Base-by-base conservation (phyloP, 2,113 vertebrate genomes). In the Corydoras maculifer region DNA sequence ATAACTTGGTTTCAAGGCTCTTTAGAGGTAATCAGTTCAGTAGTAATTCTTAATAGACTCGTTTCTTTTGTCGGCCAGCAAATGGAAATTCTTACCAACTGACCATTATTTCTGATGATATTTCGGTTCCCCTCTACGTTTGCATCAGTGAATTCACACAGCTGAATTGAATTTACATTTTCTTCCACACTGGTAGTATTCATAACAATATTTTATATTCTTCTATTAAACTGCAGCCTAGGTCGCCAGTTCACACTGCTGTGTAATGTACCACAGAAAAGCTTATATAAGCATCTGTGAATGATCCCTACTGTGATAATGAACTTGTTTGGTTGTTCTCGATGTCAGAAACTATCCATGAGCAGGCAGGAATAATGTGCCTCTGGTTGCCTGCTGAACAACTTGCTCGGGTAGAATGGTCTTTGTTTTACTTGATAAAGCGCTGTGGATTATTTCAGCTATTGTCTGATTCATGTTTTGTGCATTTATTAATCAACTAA, bases 351-450 rank as follows among this genome's bases (percentile, higher is more conserved):
- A 15, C 31, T 55, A 29, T 31, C 35, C 11, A 30, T 6, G 54
- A 29, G 50, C 30, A 62, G 3, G 30, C 43, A 65, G 48, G 57
- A 15, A 43, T n/a, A 55, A 65, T 62, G 43, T 61, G 43, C 3
- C 14, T 59, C 9, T 54, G 7, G 15, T 59, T 58, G 4, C 14
- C 48, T 57, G 35, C 15, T 55, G 65, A 68, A 68, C 25, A 51
- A 58, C 64, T 55, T 54, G 30, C 58, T 61, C 31, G 62, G 59
- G 69, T 58, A 31, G 51, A 54, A 61, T 54, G n/a, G n/a, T 61
- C 62, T 55, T 63, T 58, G 55, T 35, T 43, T 75, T 70, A 69
- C 73, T 65, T 78, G 65, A 78, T 69, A 63, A 78, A 75, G 70
- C 48, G 35, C 69, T 49, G 8, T 32, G n/a, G 18, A 59, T 55